phyloP scores from a whole-genome alignment of 2,888 invertebrate genomes.

The Nephrotoma guestfalica region DNA sequence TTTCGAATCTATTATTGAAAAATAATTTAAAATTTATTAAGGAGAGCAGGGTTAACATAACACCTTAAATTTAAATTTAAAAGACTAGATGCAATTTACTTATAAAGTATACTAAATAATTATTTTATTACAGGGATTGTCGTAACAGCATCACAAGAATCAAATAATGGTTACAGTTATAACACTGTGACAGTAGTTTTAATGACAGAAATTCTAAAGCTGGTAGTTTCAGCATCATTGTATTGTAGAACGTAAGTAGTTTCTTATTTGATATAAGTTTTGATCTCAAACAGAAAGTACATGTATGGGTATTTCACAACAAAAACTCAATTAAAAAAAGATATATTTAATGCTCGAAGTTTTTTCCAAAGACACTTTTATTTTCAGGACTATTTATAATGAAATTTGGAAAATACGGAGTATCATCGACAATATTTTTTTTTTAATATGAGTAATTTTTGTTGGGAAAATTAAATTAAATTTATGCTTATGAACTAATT shows the following conservation, averaged over 20 bases:
- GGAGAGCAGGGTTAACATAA: no score
- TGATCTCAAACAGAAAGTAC: not conserved
- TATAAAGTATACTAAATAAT: not conserved
- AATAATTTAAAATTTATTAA: no score
- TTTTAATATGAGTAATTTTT: not conserved
- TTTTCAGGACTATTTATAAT: no score
- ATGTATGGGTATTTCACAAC: no score
- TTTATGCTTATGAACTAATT: conserved; percentile 7
- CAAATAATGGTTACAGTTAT: conserved; percentile 68
- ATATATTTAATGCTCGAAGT: no score
- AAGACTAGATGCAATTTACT: no score
- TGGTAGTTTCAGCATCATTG: conserved; percentile 52
- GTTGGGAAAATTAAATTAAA: not conserved
- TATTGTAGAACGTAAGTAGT: conserved; percentile 53
- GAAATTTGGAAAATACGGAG: no score
- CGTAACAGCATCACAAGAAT: conserved; percentile 76
- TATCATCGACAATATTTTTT: not conserved
- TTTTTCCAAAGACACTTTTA: no score
- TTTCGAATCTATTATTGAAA: no score
- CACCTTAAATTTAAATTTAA: no score
- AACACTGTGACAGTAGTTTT: conserved; percentile 80
- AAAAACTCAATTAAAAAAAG: no score
- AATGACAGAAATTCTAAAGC: conserved; percentile 73
- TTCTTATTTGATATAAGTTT: conserved; percentile 14
- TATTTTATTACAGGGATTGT: conserved; percentile 57